These are phyloP conservation scores for Henricia sp. DNA, from an alignment of 53 echinoderm and acorn worm species.

Conservation along the genomic window DNA sequence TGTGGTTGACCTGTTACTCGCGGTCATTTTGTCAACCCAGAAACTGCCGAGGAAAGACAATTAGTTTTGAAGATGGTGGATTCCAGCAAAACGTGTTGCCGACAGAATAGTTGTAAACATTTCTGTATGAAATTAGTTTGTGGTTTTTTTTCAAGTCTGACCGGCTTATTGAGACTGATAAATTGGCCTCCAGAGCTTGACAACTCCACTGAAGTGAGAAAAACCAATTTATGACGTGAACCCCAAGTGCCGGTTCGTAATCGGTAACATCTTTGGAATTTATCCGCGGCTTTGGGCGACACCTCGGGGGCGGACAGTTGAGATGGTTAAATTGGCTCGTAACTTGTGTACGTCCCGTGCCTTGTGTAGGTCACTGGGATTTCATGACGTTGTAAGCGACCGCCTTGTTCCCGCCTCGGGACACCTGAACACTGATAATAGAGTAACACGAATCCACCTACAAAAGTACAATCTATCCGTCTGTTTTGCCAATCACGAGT, in stretches of 20 bases:
- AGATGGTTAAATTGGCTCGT: slow-evolving; percentile 28
- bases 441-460: background rate
- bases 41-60: too few species aligned
- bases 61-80: too few species aligned
- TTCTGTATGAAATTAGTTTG: background rate
- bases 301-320: background rate
- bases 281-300: background rate
- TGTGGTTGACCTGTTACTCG: too few species aligned
- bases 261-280: slow-evolving; percentile 31
- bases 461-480: background rate
- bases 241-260: background rate
- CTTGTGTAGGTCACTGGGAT: background rate
- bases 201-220: slow-evolving; percentile 33
- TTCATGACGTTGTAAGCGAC: background rate
- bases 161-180: slow-evolving; percentile 8
- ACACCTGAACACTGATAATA: slow-evolving; percentile 5
- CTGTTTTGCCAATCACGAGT: background rate
- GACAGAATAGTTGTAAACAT: background rate
- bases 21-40: too few species aligned
- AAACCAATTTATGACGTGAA: slow-evolving; percentile 28
- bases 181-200: background rate
- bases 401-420: slow-evolving; percentile 2
- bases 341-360: background rate
- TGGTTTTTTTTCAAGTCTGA: background rate
- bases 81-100: too few species aligned